Evolutionary conservation across 2,888 invertebrate species (phyloP), one percentile per base, ranked within the genome.

Genomic region (Mechanitis messenoides): DNA sequence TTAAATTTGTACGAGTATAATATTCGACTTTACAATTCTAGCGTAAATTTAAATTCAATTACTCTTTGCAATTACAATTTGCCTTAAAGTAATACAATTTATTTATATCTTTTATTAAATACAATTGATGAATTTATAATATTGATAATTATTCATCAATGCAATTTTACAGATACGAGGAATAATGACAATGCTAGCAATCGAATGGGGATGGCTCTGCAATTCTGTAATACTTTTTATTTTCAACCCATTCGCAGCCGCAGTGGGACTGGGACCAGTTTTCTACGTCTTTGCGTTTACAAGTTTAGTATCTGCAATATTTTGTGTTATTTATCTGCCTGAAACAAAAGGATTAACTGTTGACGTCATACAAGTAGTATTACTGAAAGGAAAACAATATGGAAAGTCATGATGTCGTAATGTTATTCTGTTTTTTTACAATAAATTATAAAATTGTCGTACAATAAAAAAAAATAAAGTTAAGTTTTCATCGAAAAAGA

Each of bases 331-430:
- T 59, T 79, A 62, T 60, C 59, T 79, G 38, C 84, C 83, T 0
- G 85, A 85, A 61, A 85, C 84, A 0, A 82, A 78, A 45, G 84
- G 83, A 1, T 60, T 84, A 56, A 68, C 79, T 0, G 76, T 83
- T 0, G 77, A 81, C 57, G 78, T 72, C 6, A 81, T 85, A 50
- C 84, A 84, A 61, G 65, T 68, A 1, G 61, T 77, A 33, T 72
- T 81, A 53, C 60, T 69, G 11, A 76, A 68, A 33, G 68, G 38
- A 1, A 63, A 55, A 28, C 33, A 54, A 45, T 42, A 60, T 55
- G 9, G 3, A 11, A 31, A 50, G 6, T 11, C 50, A 31, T 31
- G 9, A 20, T 20, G 20, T 20, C 20, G 20, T 20, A 20, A 20
- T 20, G 20, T 20, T 20, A 20, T 20, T 20, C 20, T 20, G 20